These are phyloP conservation scores for Bungarus multicinctus DNA, from an alignment of 2,113 vertebrate genomes.

Conservation along the genomic window DNA sequence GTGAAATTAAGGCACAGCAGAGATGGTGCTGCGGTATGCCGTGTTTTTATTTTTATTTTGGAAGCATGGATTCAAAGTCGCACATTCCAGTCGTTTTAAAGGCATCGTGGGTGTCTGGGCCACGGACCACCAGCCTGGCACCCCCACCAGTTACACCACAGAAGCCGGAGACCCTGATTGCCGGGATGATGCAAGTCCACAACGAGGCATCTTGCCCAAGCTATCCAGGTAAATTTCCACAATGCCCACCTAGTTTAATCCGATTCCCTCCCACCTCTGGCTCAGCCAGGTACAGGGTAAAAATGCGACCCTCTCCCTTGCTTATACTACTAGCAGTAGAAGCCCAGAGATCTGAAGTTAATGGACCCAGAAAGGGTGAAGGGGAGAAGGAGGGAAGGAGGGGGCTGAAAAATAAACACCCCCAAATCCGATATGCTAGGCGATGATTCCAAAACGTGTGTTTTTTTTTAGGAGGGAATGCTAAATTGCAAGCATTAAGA, in stretches of 20 bases:
- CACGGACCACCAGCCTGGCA: conserved; percentile 44
- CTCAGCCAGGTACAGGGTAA: conserved; percentile 19
- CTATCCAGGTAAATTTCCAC: conserved; percentile 31
- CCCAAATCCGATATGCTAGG: conserved; percentile 3
- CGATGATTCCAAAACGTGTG: conserved; percentile 2
- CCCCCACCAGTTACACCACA: conserved; percentile 50
- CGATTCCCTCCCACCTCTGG: neutral
- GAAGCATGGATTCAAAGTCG: conserved; percentile 65
- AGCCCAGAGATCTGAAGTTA: conserved; percentile 5
- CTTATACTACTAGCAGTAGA: conserved; percentile 7
- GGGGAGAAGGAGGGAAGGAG: neutral
- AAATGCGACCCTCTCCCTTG: conserved; percentile 2
- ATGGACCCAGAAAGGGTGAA: neutral
- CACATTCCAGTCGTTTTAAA: conserved; percentile 48
- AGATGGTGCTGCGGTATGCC: conserved; percentile 70
- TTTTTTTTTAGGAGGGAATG: neutral
- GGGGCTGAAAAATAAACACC: neutral
- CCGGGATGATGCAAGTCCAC: conserved; percentile 72
- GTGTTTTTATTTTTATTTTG: conserved; percentile 53
- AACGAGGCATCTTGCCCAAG: conserved; percentile 67
- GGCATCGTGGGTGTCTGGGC: conserved; percentile 32
- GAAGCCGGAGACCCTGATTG: conserved; percentile 60
- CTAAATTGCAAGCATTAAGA: neutral
- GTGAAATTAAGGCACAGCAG: conserved; percentile 72
- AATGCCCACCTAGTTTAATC: conserved; percentile 24